These are phyloP conservation scores for Colinus virginianus DNA, from an alignment of 2,113 vertebrate genomes.

Conservation along the genomic window DNA sequence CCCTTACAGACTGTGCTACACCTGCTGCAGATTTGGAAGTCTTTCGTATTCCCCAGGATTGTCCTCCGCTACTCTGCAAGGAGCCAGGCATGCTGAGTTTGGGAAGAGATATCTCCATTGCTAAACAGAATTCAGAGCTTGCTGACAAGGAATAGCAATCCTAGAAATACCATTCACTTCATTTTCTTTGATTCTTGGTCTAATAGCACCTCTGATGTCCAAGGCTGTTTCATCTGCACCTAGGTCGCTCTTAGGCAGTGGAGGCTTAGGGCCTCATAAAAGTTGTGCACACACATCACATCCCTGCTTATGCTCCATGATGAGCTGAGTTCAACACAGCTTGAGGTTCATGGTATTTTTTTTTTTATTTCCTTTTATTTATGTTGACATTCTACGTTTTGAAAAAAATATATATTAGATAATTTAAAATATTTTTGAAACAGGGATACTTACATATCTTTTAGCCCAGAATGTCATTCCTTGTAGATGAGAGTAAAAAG, in stretches of 20 bases:
- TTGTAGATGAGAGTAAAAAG: not conserved
- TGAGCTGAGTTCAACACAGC: not conserved
- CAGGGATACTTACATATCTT: not conserved
- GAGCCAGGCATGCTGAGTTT: not conserved
- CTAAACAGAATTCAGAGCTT: not conserved
- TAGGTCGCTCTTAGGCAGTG: not conserved
- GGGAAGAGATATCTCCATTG: not conserved
- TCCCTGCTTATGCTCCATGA: rapidly evolving
- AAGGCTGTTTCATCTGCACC: not conserved
- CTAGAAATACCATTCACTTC: not conserved
- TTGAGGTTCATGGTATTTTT: not conserved
- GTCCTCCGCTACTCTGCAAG: not conserved
- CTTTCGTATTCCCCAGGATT: not conserved
- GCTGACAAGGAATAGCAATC: not conserved
- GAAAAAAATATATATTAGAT: not conserved
- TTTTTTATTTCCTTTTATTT: not conserved
- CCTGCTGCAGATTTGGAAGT: not conserved
- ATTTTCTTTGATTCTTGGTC: not conserved
- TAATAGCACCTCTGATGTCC: not conserved
- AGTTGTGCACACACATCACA: not conserved
- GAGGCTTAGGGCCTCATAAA: not conserved
- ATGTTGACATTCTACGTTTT: not conserved
- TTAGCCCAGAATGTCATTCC: not conserved
- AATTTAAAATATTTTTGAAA: not conserved
- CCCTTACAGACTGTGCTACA: not conserved